These are phyloP conservation scores for Drosophila ironensis DNA, from an alignment of 1,140 invertebrate species.

Conservation along the genomic window DNA sequence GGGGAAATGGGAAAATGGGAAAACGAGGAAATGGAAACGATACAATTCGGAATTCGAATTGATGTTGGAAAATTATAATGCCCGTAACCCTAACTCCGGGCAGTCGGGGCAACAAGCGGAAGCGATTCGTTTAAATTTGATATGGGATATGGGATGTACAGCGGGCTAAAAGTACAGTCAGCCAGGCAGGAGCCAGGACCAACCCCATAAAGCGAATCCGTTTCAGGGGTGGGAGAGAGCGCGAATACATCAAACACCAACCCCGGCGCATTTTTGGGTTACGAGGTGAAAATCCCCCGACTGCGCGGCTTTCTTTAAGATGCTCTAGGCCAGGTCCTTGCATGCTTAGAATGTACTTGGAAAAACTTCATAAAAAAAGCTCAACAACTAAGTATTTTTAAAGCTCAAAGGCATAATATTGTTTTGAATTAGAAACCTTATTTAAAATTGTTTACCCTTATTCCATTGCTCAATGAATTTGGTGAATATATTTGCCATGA, in stretches of 20 bases:
- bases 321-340: constrained; percentile 10
- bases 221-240: constrained; percentile 34
- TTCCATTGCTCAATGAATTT: too few relatives aligned
- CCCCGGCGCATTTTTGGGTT: constrained; percentile 51
- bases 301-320: constrained; percentile 51
- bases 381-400: too few relatives aligned
- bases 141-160: constrained; percentile 63
- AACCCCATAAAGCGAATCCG: constrained; percentile 60
- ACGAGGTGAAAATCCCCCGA: constrained; percentile 67
- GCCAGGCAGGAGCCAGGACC: constrained; percentile 22
- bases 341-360: constrained; percentile 43
- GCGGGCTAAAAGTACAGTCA: constrained; percentile 52
- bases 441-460: too few relatives aligned
- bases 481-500: too few relatives aligned
- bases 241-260: constrained; percentile 43
- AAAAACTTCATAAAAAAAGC: not conserved
- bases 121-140: constrained; percentile 78
- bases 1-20: constrained; percentile 20
- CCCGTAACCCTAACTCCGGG: constrained; percentile 67
- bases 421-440: not conserved
- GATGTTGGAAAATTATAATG: constrained; percentile 59
- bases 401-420: too few relatives aligned
- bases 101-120: constrained; percentile 41
- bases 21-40: constrained; percentile 59
- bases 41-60: constrained; percentile 57